phyloP scores from a whole-genome alignment of 1,140 invertebrate genomes.

The Nephotettix cincticeps region DNA sequence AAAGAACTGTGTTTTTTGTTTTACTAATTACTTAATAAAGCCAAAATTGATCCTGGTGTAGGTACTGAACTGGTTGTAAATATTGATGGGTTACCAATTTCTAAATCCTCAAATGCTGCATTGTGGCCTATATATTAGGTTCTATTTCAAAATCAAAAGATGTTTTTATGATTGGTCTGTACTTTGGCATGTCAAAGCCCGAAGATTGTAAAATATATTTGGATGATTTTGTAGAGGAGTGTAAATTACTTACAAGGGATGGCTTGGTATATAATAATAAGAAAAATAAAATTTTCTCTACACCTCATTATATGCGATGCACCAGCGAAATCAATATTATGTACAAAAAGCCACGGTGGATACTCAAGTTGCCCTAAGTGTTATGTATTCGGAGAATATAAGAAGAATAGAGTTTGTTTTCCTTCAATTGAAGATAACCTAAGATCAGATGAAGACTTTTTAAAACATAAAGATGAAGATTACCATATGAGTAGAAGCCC shows the following conservation, averaged over 20 bases:
- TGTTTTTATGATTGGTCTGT: conserved; percentile 38
- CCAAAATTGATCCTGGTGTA: not conserved
- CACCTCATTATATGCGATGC: conserved; percentile 44
- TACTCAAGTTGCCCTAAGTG: conserved; percentile 45
- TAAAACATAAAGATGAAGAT: conserved; percentile 31
- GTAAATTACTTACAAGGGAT: not conserved
- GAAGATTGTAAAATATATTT: conserved; percentile 32
- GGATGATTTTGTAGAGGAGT: conserved; percentile 28
- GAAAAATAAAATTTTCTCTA: conserved; percentile 28
- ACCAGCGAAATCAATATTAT: conserved; percentile 34
- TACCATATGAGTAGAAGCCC: conserved; percentile 31
- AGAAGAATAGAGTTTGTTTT: conserved; percentile 36
- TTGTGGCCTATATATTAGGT: conserved; percentile 40
- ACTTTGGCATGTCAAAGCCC: conserved; percentile 36
- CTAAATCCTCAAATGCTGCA: conserved; percentile 24
- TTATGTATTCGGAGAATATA: conserved; percentile 35
- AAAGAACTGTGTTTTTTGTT: no score
- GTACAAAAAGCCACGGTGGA: conserved; percentile 41
- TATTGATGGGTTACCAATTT: conserved; percentile 39
- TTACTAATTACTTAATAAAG: no score
- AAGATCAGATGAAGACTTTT: conserved; percentile 40
- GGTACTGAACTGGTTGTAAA: conserved; percentile 35
- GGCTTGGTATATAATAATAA: not conserved
- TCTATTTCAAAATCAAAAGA: conserved; percentile 20
- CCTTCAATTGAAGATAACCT: conserved; percentile 14